A percentile compares a stretch with the other conserved stretches of the same genome.
These are phyloP conservation scores for Drosophila melanica DNA, from an alignment of 1,140 invertebrate species.

Conservation along the genomic window DNA sequence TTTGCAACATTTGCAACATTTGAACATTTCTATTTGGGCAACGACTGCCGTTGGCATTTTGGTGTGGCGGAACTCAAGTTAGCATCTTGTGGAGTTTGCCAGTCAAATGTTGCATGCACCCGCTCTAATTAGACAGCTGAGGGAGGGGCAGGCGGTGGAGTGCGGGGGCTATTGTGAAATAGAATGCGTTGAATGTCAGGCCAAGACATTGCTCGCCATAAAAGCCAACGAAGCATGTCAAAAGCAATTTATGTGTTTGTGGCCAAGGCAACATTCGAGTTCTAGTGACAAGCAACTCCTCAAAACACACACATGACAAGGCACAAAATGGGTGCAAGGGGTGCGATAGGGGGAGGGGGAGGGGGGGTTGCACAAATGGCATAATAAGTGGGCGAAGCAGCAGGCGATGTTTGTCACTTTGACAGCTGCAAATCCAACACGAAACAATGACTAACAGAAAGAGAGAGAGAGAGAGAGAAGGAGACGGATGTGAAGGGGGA, in stretches of 20 bases:
- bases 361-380: conserved; percentile 60
- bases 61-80: conserved; percentile 12
- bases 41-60: background rate
- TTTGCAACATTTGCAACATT: conserved; percentile 60
- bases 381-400: conserved; percentile 65
- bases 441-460: conserved; percentile 36
- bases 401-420: conserved; percentile 70
- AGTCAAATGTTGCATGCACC: conserved; percentile 51
- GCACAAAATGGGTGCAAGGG: background rate
- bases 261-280: conserved; percentile 18
- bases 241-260: conserved; percentile 75
- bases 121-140: conserved; percentile 40
- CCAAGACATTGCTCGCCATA: conserved; percentile 73
- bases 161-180: background rate
- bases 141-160: background rate
- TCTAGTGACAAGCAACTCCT: conserved; percentile 7
- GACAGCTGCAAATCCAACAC: conserved; percentile 75
- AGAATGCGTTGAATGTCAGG: conserved; percentile 59
- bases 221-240: conserved; percentile 80
- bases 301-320: conserved; percentile 47
- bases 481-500: background rate
- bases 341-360: background rate
- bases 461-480: background rate
- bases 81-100: conserved; percentile 36
- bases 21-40: conserved; percentile 64